Percentiles rank a stretch among this genome's conserved stretches.
These are phyloP conservation scores for Gambelia wislizenii DNA, from an alignment of 2,797 vertebrate species.

Conservation along the genomic window DNA sequence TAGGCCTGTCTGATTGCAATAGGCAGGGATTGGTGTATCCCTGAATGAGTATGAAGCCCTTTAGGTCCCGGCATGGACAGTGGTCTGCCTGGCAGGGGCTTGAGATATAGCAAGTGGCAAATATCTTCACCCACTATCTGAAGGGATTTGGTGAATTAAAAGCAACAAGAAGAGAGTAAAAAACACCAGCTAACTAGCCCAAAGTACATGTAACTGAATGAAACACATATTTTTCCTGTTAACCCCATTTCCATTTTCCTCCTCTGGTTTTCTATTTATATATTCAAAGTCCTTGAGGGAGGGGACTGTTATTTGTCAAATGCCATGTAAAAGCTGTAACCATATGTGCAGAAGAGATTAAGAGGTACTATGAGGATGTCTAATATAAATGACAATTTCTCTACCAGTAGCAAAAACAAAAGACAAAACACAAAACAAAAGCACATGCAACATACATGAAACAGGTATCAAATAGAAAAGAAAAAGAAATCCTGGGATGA, in stretches of 20 bases:
- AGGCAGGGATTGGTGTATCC: too few relatives aligned
- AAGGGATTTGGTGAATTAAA: not conserved
- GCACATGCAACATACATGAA: not conserved
- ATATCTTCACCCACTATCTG: too few relatives aligned
- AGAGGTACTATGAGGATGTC: not conserved
- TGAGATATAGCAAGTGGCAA: too few relatives aligned
- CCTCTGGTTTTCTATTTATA: not conserved
- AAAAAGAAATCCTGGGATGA: not conserved
- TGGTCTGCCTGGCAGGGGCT: too few relatives aligned
- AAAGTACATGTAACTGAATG: not conserved
- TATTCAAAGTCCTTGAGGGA: not conserved
- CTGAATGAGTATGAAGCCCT: too few relatives aligned
- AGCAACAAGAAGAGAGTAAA: not conserved
- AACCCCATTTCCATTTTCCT: not conserved
- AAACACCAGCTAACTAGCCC: not conserved
- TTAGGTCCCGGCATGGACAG: too few relatives aligned
- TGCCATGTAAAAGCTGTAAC: not conserved
- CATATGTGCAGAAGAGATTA: not conserved
- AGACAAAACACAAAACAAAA: not conserved
- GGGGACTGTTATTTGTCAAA: not conserved
- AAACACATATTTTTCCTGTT: not conserved
- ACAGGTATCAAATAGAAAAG: too few relatives aligned
- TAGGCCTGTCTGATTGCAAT: too few relatives aligned
- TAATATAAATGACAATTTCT: not conserved
- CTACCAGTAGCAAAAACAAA: not conserved